Conservation (phyloP, 2,797 vertebrate species). For the Serranus cabrilla region DNA sequence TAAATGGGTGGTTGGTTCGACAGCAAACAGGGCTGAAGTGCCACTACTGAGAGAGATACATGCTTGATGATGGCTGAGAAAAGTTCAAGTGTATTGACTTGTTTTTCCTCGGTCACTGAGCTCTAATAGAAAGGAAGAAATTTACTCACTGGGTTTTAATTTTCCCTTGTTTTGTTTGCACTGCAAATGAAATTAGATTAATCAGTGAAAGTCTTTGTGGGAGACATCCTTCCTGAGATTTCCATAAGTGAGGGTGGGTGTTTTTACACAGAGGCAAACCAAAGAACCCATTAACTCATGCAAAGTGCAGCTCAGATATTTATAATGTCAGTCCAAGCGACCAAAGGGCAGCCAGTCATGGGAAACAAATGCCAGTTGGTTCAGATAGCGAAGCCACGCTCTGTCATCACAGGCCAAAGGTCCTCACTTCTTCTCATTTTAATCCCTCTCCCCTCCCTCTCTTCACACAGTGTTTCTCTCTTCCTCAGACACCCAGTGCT, state of each 20-base stretch:
- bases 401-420: constrained; percentile 46
- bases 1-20: background rate
- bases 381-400: constrained; percentile 8
- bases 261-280: constrained; percentile 18
- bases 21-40: background rate
- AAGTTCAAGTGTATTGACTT: constrained; percentile 18
- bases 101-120: constrained; percentile 16
- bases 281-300: constrained; percentile 14
- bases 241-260: background rate
- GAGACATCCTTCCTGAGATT: background rate
- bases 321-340: constrained; percentile 8
- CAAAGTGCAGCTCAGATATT: constrained; percentile 25
- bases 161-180: background rate
- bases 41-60: background rate
- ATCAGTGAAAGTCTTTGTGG: background rate
- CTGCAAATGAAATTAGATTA: background rate
- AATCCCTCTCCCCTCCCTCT: constrained; percentile 22
- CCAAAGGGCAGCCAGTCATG: constrained; percentile 34
- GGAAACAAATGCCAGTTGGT: background rate
- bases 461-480: constrained; percentile 14
- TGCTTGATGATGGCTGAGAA: background rate
- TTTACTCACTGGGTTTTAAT: background rate
- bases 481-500: constrained; percentile 29
- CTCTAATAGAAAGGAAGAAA: background rate
- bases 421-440: constrained; percentile 15